Evolutionary conservation across 2,888 invertebrate species (phyloP).

Genomic region (Mimas tiliae): DNA sequence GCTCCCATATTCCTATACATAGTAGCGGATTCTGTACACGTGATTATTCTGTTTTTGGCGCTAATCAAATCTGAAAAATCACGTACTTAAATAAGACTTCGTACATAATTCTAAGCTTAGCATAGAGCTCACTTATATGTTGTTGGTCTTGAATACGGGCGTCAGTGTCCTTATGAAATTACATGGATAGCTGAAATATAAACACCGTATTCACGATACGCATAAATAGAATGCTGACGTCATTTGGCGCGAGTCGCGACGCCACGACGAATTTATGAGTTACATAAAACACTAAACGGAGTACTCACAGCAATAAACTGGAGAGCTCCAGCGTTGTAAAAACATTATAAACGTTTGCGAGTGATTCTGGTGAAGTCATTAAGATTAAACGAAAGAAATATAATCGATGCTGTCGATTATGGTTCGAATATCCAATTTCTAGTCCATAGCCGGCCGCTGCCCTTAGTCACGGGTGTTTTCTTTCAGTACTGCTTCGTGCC

Average conservation of each 20-base stretch:
- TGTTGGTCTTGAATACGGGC: too few species aligned
- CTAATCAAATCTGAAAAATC: too few species aligned
- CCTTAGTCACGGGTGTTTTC: too few species aligned
- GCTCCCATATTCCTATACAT: too few species aligned
- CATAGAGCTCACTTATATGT: too few species aligned
- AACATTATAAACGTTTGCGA: conserved; percentile 8
- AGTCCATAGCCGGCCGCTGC: too few species aligned
- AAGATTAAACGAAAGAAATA: not conserved
- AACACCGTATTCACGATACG: not conserved
- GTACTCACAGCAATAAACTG: conserved; percentile 15
- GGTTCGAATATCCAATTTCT: not conserved
- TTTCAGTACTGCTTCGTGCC: too few species aligned
- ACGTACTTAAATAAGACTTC: too few species aligned
- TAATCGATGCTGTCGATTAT: not conserved
- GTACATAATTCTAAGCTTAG: too few species aligned
- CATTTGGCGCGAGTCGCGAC: conserved; percentile 20
- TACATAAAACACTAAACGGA: conserved; percentile 20
- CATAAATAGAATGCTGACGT: conserved; percentile 18
- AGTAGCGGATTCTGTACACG: too few species aligned
- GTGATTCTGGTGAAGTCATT: not conserved
- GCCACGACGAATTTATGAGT: conserved; percentile 22
- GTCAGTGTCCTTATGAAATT: not conserved
- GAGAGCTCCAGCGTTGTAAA: conserved; percentile 10
- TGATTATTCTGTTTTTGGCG: too few species aligned
- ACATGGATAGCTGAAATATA: conserved; percentile 4